Conservation (phyloP, 2,113 vertebrate species). For the Ageneiosus marmoratus region DNA sequence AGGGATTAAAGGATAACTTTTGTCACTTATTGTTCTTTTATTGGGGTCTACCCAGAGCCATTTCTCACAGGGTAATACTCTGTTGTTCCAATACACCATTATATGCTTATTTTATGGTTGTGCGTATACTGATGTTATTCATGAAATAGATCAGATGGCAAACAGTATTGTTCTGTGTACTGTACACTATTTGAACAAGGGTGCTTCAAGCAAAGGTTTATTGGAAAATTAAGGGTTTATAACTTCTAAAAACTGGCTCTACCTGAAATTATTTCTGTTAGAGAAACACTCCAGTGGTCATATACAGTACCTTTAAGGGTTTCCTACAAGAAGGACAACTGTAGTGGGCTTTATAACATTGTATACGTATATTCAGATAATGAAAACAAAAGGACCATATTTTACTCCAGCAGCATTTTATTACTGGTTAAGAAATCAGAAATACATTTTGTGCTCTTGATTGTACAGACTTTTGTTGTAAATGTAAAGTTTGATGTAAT, state of each 20-base stretch:
- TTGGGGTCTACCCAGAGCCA: neutral
- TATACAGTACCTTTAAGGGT: neutral
- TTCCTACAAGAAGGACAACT: neutral
- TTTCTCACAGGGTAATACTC: neutral
- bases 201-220: neutral
- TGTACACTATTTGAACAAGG: neutral
- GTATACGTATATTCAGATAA: neutral
- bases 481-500: neutral
- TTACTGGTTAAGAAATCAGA: slow-evolving; percentile 1
- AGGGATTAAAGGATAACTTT: neutral
- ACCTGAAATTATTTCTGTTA: neutral
- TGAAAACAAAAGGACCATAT: neutral
- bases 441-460: neutral
- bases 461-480: slow-evolving; percentile 2
- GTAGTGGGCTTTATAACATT: neutral
- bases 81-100: neutral
- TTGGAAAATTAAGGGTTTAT: neutral
- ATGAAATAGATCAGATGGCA: neutral
- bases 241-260: neutral
- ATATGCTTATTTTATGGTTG: neutral
- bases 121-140: neutral
- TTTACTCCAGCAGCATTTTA: neutral
- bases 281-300: neutral
- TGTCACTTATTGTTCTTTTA: neutral
- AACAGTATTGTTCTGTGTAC: neutral